These are phyloP conservation scores for Pachypsylla venusta DNA, from an alignment of 1,140 invertebrate species.

Conservation along the genomic window DNA sequence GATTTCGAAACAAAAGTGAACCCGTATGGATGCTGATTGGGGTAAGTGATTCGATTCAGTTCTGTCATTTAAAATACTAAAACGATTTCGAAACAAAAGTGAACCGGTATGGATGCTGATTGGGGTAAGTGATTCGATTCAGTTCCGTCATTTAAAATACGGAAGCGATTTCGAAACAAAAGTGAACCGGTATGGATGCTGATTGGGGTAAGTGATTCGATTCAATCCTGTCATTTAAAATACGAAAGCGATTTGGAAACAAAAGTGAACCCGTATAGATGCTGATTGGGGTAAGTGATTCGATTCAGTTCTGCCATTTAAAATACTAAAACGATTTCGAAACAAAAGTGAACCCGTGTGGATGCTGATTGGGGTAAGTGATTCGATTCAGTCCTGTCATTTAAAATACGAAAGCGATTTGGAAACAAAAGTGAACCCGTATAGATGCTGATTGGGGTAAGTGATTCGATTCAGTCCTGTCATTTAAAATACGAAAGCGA, in stretches of 20 bases:
- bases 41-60: too few relatives aligned
- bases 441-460: slow-evolving; percentile 78
- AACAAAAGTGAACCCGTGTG: slow-evolving; percentile 79
- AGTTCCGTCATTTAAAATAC: slow-evolving; percentile 28
- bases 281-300: slow-evolving; percentile 19
- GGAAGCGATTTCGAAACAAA: slow-evolving; percentile 65
- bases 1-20: too few relatives aligned
- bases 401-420: slow-evolving; percentile 52
- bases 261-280: slow-evolving; percentile 16
- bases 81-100: slow-evolving; percentile 68
- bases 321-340: slow-evolving; percentile 51
- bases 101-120: slow-evolving; percentile 85
- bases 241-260: not conserved
- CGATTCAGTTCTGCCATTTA: not conserved
- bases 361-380: slow-evolving; percentile 70
- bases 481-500: too few relatives aligned
- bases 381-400: not conserved
- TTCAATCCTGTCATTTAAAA: not conserved
- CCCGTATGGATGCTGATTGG: too few relatives aligned
- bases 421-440: slow-evolving; percentile 75
- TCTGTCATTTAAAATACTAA: too few relatives aligned
- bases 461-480: slow-evolving; percentile 22
- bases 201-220: slow-evolving; percentile 47
- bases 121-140: slow-evolving; percentile 41
- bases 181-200: slow-evolving; percentile 88